Evolutionary conservation across 2,888 invertebrate genomes (phyloP).

Genomic region (Ethmia dodecea): DNA sequence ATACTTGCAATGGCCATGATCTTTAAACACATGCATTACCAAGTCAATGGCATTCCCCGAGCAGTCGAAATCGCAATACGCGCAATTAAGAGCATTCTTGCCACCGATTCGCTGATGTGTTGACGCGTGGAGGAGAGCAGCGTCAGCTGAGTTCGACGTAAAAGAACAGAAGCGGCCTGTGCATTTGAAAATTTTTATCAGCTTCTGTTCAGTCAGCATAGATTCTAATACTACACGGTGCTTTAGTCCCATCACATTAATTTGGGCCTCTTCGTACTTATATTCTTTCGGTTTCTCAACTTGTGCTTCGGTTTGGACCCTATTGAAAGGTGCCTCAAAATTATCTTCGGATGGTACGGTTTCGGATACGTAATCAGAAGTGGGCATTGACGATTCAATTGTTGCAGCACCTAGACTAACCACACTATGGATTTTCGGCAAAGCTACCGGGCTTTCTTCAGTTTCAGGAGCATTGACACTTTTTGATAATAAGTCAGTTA

Average conservation of each 20-base stretch:
- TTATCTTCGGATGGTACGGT: neutral
- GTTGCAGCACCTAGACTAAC: slow-evolving; percentile 60
- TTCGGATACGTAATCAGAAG: slow-evolving; percentile 14
- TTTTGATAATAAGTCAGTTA: slow-evolving; percentile 50
- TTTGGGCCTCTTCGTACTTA: slow-evolving; percentile 54
- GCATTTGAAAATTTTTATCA: slow-evolving; percentile 63
- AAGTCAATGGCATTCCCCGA: slow-evolving; percentile 50
- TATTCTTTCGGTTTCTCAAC: slow-evolving; percentile 1
- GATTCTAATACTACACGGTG: slow-evolving; percentile 58
- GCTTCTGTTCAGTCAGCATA: slow-evolving; percentile 64
- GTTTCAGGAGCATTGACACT: slow-evolving; percentile 13
- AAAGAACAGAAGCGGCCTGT: slow-evolving; percentile 62
- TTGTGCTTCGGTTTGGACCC: neutral
- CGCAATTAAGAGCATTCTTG: slow-evolving; percentile 70
- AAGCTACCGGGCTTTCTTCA: slow-evolving; percentile 20
- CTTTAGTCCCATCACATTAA: slow-evolving; percentile 50
- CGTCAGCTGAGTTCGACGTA: slow-evolving; percentile 48
- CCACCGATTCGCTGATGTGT: slow-evolving; percentile 50
- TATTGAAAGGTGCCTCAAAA: too few relatives aligned
- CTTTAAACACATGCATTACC: slow-evolving; percentile 78
- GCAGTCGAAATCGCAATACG: slow-evolving; percentile 74
- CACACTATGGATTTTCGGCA: slow-evolving; percentile 72
- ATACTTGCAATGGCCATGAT: slow-evolving; percentile 79
- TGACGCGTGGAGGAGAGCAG: slow-evolving; percentile 52
- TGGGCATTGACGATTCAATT: slow-evolving; percentile 21